Percentiles rank a stretch among this genome's conserved stretches.
phyloP scores from a whole-genome alignment of 2,113 vertebrate species.

The Lasiurus cinereus region DNA sequence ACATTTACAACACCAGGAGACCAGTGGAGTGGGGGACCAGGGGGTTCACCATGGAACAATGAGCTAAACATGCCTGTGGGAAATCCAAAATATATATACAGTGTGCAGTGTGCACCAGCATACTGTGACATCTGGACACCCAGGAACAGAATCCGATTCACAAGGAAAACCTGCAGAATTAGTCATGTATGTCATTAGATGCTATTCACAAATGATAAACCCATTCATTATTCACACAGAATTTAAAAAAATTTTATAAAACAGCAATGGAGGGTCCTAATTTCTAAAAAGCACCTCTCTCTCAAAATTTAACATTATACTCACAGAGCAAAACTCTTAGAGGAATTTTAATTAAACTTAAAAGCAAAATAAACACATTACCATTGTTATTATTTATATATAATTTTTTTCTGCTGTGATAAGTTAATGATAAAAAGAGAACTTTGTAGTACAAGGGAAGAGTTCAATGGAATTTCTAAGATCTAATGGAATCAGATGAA shows the following conservation, averaged over 20 bases:
- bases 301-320: background rate
- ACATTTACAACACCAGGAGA: background rate
- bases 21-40: background rate
- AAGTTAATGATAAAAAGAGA: slow-evolving; percentile 21
- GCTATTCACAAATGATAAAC: slow-evolving; percentile 18
- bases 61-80: background rate
- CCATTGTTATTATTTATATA: background rate
- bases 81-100: background rate
- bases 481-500: slow-evolving; percentile 1
- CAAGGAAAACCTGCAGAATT: background rate
- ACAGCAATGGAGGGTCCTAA: background rate
- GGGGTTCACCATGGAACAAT: background rate
- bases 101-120: background rate
- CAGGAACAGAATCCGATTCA: background rate
- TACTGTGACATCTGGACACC: background rate
- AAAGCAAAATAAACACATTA: slow-evolving; percentile 38
- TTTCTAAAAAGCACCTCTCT: background rate
- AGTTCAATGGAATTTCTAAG: slow-evolving; percentile 8
- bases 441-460: background rate
- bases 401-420: background rate
- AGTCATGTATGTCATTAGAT: background rate
- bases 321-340: background rate
- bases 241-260: slow-evolving; percentile 19
- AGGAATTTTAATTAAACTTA: slow-evolving; percentile 28
- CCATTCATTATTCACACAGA: background rate